Percentiles rank a stretch among this genome's conserved stretches.
These are phyloP conservation scores for Anabas testudineus DNA, from an alignment of 2,797 vertebrate species.

Conservation along the genomic window DNA sequence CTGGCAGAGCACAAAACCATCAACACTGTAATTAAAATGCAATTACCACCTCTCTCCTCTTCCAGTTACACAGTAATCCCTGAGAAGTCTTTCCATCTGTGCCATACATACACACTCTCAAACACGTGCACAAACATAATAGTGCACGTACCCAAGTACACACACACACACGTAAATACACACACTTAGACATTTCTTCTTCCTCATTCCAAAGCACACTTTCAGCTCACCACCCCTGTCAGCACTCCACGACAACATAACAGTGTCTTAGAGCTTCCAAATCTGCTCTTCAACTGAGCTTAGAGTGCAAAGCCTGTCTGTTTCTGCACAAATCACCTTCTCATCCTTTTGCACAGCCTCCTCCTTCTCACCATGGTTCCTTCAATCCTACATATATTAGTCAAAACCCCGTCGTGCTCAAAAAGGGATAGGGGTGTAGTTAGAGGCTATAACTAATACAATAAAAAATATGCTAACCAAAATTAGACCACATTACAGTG, in stretches of 20 bases:
- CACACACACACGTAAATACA: conserved; percentile 15
- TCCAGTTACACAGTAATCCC: conserved; percentile 91
- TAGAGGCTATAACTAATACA: conserved; percentile 7
- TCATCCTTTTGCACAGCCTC: conserved; percentile 62
- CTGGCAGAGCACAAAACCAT: conserved; percentile 94
- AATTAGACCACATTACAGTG: not conserved
- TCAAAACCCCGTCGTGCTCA: conserved; percentile 33
- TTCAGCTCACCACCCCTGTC: conserved; percentile 43
- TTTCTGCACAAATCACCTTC: conserved; percentile 69
- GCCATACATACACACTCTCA: conserved; percentile 80
- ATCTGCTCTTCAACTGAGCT: conserved; percentile 72
- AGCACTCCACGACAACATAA: conserved; percentile 66
- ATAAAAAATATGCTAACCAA: conserved; percentile 21
- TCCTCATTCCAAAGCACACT: conserved; percentile 36
- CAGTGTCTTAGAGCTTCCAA: conserved; percentile 67
- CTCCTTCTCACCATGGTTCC: conserved; percentile 56
- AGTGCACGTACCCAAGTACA: conserved; percentile 10
- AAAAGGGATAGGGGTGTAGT: conserved; percentile 1
- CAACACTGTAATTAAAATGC: conserved; percentile 99
- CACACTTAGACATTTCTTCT: conserved; percentile 1
- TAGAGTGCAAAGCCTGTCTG: conserved; percentile 71
- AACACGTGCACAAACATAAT: conserved; percentile 25
- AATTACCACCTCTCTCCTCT: conserved; percentile 96
- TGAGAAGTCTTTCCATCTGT: conserved; percentile 96
- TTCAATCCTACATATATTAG: conserved; percentile 44